A percentile compares a stretch with the other conserved stretches of the same genome.
These are phyloP conservation scores for Drosophila borborema DNA, from an alignment of 2,888 invertebrate species.

Conservation along the genomic window DNA sequence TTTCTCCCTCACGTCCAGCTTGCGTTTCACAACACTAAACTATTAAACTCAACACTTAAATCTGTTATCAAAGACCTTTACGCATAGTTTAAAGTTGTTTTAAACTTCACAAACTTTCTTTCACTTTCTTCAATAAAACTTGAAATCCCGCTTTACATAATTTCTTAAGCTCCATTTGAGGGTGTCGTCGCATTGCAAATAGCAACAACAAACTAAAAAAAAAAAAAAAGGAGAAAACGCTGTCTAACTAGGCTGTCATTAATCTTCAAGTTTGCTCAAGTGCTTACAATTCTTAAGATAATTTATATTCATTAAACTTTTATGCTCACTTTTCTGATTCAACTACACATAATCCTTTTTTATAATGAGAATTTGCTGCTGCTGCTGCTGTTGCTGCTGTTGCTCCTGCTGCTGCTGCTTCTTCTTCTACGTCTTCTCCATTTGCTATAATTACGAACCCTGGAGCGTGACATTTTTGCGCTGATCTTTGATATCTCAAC, in stretches of 20 bases:
- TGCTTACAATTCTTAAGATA: conserved; percentile 12
- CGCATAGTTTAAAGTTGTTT: not conserved
- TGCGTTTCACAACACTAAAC: not conserved
- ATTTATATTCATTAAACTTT: conserved; percentile 30
- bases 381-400: not conserved
- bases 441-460: conserved; percentile 27
- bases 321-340: conserved; percentile 11
- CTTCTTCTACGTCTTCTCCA: not conserved
- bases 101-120: not conserved
- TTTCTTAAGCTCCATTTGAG: not conserved
- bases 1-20: too few species aligned
- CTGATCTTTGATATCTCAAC: conserved; percentile 38
- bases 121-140: conserved; percentile 7
- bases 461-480: conserved; percentile 33
- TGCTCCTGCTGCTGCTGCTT: not conserved
- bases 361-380: conserved; percentile 20
- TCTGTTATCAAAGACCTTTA: not conserved
- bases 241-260: conserved; percentile 13
- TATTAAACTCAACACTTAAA: not conserved
- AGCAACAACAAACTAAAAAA: not conserved
- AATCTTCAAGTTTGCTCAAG: conserved; percentile 27
- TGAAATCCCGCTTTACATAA: not conserved
- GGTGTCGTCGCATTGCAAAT: conserved; percentile 2
- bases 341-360: conserved; percentile 13
- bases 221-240: not conserved